These are phyloP conservation scores for Armadillidium nasatum DNA, from an alignment of 1,140 invertebrate genomes.

Conservation along the genomic window DNA sequence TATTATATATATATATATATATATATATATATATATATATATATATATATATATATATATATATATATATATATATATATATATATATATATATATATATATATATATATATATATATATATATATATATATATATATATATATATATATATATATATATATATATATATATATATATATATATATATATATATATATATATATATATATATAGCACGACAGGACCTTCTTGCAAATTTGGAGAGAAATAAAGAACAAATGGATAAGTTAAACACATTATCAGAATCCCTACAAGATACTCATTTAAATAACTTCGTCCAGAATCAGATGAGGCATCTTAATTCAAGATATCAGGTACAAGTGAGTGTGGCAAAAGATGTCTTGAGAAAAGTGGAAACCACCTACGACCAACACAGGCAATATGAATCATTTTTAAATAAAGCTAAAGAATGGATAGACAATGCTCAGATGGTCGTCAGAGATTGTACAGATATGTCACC, in stretches of 20 bases:
- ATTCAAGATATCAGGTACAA: constrained; percentile 56
- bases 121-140: not conserved
- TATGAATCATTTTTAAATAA: constrained; percentile 74
- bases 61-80: constrained; percentile 26
- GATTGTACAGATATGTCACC: constrained; percentile 67
- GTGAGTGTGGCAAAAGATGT: constrained; percentile 88
- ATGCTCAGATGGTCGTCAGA: constrained; percentile 75
- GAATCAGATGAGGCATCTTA: constrained; percentile 64
- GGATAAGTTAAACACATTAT: constrained; percentile 73
- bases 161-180: constrained; percentile 3
- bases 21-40: not conserved
- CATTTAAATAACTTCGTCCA: constrained; percentile 85
- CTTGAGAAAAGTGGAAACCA: constrained; percentile 84
- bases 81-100: not conserved
- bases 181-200: not conserved
- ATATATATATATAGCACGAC: constrained; percentile 21
- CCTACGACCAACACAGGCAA: constrained; percentile 77
- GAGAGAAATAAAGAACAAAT: constrained; percentile 76
- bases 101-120: too few species aligned
- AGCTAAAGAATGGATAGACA: constrained; percentile 81
- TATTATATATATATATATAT: too few species aligned
- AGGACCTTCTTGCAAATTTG: constrained; percentile 68
- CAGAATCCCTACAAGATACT: constrained; percentile 68
- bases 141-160: too few species aligned
- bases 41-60: not conserved